Evolutionary conservation across 2,888 invertebrate species (phyloP), one percentile per base, ranked within the genome.

Genomic region (Synergus umbraculus): DNA sequence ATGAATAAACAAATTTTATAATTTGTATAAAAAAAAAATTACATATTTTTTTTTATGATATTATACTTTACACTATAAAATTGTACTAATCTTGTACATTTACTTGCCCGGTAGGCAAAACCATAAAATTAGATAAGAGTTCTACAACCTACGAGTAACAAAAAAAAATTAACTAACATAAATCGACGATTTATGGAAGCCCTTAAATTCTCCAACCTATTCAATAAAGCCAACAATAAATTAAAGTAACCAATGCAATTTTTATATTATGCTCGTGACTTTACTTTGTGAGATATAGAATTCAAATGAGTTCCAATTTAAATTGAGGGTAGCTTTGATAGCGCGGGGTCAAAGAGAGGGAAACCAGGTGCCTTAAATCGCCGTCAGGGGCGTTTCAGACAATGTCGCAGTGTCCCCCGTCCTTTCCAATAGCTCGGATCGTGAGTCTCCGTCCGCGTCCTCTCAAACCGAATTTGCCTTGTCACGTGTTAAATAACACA

Each of bases 401-500:
- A 89, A 87, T 89, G 90, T 89, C 89, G 91, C 91, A 90, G 90
- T 90, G 87, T 88, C 83, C 84, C 87, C 86, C 86, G 88, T 87
- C 85, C 86, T 83, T 87, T 83, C 85, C 85, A 87, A 85, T 87
- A 86, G 86, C 86, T 87, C 87, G 84, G 86, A 86, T 85, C 86
- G 86, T 88, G 86, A 83, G 85, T 87, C 87, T 90, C 89, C 90
- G 90, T 90, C 89, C 89, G 89, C 85, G 76, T 64, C 18, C 29
- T 69, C 41, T 58, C 46, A 54, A 22, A 18, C 64, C 5, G 63
- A 65, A 49, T 37, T 12, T 29, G 3, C 43, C 15, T 15, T 22
- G 60, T 41, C 44, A 73, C 63, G 54, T 76, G 78, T 37, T 76
- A 37, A 65, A 46, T 44, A 29, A 65, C 9, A 22, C 15, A 13